Evolutionary conservation across 2,797 vertebrate species (phyloP).

Genomic region (Trichosurus vulpecula): DNA sequence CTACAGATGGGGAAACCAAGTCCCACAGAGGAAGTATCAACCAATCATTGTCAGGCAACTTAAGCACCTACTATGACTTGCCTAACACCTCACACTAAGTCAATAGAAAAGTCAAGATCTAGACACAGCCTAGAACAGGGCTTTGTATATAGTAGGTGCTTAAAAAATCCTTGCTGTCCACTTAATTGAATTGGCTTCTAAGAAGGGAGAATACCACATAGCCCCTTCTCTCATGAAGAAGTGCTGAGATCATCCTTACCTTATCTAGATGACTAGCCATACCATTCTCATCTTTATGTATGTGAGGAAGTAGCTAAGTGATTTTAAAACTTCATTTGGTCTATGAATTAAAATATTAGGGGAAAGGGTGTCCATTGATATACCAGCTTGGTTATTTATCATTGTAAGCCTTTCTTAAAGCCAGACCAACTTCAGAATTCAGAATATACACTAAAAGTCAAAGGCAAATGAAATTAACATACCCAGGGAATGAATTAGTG

Average conservation of each 20-base stretch:
- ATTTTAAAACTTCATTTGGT: neutral
- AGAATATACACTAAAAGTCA: slow-evolving; percentile 76
- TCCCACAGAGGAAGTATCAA: neutral
- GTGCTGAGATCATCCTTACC: neutral
- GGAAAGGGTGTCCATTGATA: neutral
- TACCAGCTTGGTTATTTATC: slow-evolving; percentile 76
- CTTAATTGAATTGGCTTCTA: neutral
- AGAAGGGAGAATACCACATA: neutral
- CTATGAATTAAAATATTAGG: neutral
- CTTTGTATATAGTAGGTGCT: neutral
- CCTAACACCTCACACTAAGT: neutral
- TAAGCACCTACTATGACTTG: neutral
- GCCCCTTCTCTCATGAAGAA: neutral
- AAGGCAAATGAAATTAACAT: slow-evolving; percentile 81
- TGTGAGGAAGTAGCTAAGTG: neutral
- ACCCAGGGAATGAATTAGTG: slow-evolving; percentile 77
- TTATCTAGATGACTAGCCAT: neutral
- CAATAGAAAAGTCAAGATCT: neutral
- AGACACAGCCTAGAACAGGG: neutral
- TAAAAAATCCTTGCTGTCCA: neutral
- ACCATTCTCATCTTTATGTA: neutral
- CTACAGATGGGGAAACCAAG: neutral
- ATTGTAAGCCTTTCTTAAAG: slow-evolving; percentile 60
- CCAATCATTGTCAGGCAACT: neutral
- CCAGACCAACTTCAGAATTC: slow-evolving; percentile 70